A percentile compares a stretch with the other conserved stretches of the same genome.
Evolutionary conservation across 2,113 vertebrate genomes (phyloP).

Genomic region (Polypterus senegalus): DNA sequence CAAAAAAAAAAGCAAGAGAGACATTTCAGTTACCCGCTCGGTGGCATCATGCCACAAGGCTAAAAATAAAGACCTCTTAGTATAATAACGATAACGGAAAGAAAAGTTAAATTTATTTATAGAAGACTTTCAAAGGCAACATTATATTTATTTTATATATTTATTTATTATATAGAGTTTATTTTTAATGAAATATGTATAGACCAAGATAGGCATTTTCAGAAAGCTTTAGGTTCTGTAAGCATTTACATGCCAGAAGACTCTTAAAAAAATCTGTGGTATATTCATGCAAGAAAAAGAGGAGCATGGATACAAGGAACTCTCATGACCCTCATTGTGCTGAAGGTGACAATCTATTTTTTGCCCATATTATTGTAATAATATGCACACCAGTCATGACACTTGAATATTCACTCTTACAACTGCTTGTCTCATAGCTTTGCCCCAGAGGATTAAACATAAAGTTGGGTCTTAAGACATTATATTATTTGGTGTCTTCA

Average conservation of each 20-base stretch:
- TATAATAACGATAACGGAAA: constrained; percentile 32
- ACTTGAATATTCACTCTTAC: constrained; percentile 55
- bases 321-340: constrained; percentile 55
- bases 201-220: constrained; percentile 72
- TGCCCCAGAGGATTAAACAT: constrained; percentile 59
- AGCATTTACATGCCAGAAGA: constrained; percentile 57
- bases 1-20: constrained; percentile 38
- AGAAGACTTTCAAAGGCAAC: constrained; percentile 75
- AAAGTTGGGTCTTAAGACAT: constrained; percentile 55
- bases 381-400: constrained; percentile 52
- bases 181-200: constrained; percentile 83
- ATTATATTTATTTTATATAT: constrained; percentile 86
- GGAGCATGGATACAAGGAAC: constrained; percentile 45
- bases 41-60: constrained; percentile 48
- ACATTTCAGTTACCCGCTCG: constrained; percentile 52
- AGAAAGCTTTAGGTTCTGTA: constrained; percentile 70
- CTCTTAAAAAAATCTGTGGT: constrained; percentile 61
- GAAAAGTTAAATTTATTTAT: constrained; percentile 76
- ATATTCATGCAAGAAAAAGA: constrained; percentile 58
- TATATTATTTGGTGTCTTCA: constrained; percentile 53
- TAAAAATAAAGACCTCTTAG: constrained; percentile 70
- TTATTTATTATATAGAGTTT: constrained; percentile 86
- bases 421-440: constrained; percentile 66
- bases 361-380: constrained; percentile 64
- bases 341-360: constrained; percentile 61